These are phyloP conservation scores for Chrysopa pallens DNA, from an alignment of 1,140 invertebrate genomes.

Conservation along the genomic window DNA sequence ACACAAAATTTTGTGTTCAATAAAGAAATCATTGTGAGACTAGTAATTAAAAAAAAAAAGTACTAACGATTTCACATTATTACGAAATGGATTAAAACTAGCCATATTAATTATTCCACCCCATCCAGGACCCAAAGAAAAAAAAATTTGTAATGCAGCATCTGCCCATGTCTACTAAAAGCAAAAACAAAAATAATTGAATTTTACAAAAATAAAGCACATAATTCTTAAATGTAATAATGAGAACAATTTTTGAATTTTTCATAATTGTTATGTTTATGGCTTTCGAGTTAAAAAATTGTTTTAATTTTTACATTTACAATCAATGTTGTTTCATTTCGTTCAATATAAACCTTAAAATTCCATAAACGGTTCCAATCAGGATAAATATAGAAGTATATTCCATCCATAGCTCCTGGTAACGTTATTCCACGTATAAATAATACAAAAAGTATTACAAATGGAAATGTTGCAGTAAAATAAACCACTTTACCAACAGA, in stretches of 20 bases:
- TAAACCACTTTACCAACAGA: slow-evolving; percentile 62
- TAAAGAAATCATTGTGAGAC: too few relatives aligned
- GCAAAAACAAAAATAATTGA: neutral
- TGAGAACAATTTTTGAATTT: neutral
- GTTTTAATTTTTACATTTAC: neutral
- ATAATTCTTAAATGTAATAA: neutral
- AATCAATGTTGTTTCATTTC: neutral
- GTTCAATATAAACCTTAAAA: slow-evolving; percentile 27
- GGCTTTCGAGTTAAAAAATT: neutral
- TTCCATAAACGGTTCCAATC: slow-evolving; percentile 55
- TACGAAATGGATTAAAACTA: slow-evolving; percentile 76
- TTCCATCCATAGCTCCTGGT: slow-evolving; percentile 55
- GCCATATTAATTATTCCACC: slow-evolving; percentile 78
- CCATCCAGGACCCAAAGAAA: slow-evolving; percentile 80
- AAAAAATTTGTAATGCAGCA: slow-evolving; percentile 82
- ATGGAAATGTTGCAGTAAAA: slow-evolving; percentile 73
- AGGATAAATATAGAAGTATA: slow-evolving; percentile 67
- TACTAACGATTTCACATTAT: slow-evolving; percentile 61
- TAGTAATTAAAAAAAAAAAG: too few relatives aligned
- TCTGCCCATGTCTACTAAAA: slow-evolving; percentile 70
- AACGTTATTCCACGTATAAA: slow-evolving; percentile 58
- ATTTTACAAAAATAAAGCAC: neutral
- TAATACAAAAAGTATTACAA: slow-evolving; percentile 54
- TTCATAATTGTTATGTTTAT: neutral
- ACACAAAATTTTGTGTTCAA: too few relatives aligned